phyloP scores from a whole-genome alignment of 2,797 vertebrate genomes.

The Simalia tracyae region DNA sequence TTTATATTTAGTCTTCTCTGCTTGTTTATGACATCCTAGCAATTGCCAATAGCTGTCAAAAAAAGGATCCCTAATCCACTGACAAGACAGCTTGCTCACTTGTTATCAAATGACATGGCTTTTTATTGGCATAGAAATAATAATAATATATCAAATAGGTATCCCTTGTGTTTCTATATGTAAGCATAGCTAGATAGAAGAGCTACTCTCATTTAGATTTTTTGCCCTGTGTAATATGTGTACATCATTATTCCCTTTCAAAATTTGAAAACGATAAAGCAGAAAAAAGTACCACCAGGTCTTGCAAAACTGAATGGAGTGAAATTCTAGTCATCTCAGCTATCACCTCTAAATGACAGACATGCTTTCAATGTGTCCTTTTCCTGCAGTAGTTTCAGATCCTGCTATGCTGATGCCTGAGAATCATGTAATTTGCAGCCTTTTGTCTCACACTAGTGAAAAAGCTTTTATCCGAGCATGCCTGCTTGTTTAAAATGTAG shows the following conservation, averaged over 20 bases:
- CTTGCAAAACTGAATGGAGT: not conserved
- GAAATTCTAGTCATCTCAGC: not conserved
- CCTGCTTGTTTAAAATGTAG: not conserved
- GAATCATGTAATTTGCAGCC: not conserved
- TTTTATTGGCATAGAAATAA: not conserved
- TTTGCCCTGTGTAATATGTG: not conserved
- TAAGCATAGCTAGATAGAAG: not conserved
- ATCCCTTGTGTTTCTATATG: not conserved
- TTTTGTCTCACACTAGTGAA: not conserved
- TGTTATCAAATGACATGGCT: not conserved
- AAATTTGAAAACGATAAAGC: not conserved
- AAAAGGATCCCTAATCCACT: not conserved
- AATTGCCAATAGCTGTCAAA: not conserved
- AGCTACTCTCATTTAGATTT: not conserved
- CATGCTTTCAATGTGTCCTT: not conserved
- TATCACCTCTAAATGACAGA: not conserved
- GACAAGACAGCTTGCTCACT: not conserved
- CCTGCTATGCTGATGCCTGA: not conserved
- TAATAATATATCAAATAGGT: not conserved
- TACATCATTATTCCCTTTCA: not conserved
- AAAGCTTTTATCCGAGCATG: not conserved
- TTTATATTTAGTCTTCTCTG: not conserved
- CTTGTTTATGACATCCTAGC: not conserved
- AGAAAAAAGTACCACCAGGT: not conserved
- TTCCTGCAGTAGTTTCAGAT: not conserved